phyloP scores from a whole-genome alignment of 1,140 invertebrate genomes.

The Phthorimaea operculella region DNA sequence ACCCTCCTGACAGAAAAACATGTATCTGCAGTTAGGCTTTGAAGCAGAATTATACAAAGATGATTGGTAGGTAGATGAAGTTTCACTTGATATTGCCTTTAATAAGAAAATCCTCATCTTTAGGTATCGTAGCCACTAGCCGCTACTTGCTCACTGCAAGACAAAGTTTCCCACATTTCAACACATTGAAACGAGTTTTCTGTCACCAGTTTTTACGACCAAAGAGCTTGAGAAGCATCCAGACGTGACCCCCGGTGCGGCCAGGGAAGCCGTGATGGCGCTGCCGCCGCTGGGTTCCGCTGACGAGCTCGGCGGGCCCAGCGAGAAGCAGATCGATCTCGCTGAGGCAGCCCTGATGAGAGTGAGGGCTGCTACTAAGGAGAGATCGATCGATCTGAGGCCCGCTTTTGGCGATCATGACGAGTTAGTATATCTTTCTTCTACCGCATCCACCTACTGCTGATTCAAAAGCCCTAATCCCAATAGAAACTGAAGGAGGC shows the following conservation, averaged over 20 bases:
- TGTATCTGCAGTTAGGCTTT: too few species aligned
- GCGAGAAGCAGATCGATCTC: constrained; percentile 21
- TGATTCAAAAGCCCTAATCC: not conserved
- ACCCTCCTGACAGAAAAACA: too few species aligned
- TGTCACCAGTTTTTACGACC: constrained; percentile 71
- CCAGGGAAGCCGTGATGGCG: constrained; percentile 23
- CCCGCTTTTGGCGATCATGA: constrained; percentile 76
- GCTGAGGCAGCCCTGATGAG: constrained; percentile 36
- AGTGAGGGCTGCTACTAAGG: constrained; percentile 36
- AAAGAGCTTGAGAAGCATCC: constrained; percentile 76
- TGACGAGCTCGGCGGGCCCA: constrained; percentile 24
- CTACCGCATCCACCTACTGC: not conserved
- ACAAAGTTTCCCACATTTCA: too few species aligned
- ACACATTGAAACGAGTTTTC: not conserved
- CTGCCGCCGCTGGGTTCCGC: constrained; percentile 33
- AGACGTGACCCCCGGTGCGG: constrained; percentile 44
- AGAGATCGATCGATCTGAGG: constrained; percentile 67
- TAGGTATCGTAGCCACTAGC: too few species aligned
- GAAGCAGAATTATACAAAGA: too few species aligned
- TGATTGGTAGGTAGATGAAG: too few species aligned
- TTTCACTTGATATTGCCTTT: too few species aligned
- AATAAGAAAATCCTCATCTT: too few species aligned
- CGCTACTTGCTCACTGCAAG: too few species aligned
- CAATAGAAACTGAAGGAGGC: too few species aligned
- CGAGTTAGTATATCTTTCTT: constrained; percentile 52